Evolutionary conservation across 2,113 vertebrate genomes (phyloP), one percentile per base, ranked within the genome.

Genomic region (Neodon shergylaensis): DNA sequence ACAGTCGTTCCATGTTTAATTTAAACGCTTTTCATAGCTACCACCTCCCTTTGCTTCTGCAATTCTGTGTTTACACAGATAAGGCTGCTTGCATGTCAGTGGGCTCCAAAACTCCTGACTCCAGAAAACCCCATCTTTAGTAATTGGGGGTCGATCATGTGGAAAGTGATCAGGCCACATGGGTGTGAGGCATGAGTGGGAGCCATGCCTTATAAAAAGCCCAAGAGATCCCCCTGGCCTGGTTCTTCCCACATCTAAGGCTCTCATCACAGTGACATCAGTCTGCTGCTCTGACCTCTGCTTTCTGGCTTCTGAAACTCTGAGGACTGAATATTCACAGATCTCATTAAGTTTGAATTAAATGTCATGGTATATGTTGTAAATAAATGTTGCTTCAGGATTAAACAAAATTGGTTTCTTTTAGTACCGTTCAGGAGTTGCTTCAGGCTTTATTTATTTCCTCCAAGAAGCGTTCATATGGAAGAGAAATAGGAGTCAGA

Each of bases 401-500:
- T 81, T 36, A 49, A 54, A 66, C 87, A 61, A 47, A n/a, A 76
- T 65, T 86, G 42, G 21, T 70, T 47, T 47, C 13, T 90, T 90
- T 83, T n/a, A 58, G 3, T 42, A 33, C 44, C 33, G 42, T 92
- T 76, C 49, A n/a, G 63, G 47, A 85, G 72, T 65, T 61, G 52
- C 26, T 84, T 94, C 39, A 95, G 73, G 85, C 72, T 92, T 78
- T 63, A 61, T 72, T 77, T 82, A 58, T 92, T 44, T 77, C 39
- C 31, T 83, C 74, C 47, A 95, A 44, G 54, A 90, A 83, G 13
- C 39, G 17, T 74, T 78, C 54, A 19, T 42, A 13, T 94, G 73
- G 70, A 82, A 94, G 86, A 91, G 88, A 84, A 77, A 28, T 89
- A 90, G 33, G 33, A 39, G 42, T 70, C 68, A 70, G 33, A n/a